Evolutionary conservation across 2,888 invertebrate genomes (phyloP).

Genomic region (Cosmia pyralina): DNA sequence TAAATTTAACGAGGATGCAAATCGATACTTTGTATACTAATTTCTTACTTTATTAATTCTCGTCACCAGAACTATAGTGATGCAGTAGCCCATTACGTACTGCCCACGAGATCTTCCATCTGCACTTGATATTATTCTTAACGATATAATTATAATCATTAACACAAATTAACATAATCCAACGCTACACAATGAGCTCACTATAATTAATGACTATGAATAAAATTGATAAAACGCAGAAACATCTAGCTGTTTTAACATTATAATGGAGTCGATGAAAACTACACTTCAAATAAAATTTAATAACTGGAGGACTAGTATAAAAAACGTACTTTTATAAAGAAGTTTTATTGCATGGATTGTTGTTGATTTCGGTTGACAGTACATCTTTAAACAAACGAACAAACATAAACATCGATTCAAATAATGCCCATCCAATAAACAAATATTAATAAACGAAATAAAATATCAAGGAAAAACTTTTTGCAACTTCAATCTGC

Average conservation of each 20-base stretch:
- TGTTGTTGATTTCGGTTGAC: background rate
- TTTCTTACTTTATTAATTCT: no score
- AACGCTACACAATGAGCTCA: slow-evolving; percentile 9
- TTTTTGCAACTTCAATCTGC: slow-evolving; percentile 75
- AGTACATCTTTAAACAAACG: background rate
- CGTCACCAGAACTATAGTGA: background rate
- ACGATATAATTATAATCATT: slow-evolving; percentile 11
- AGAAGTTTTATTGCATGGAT: no score
- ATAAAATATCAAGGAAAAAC: slow-evolving; percentile 71
- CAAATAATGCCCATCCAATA: slow-evolving; percentile 32
- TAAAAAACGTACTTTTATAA: background rate
- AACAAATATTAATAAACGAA: slow-evolving; percentile 69
- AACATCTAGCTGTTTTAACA: slow-evolving; percentile 13
- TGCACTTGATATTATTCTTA: background rate
- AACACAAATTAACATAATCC: slow-evolving; percentile 28
- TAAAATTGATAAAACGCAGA: slow-evolving; percentile 26
- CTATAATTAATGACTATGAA: slow-evolving; percentile 8
- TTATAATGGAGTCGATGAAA: slow-evolving; percentile 36
- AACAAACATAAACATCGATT: slow-evolving; percentile 12
- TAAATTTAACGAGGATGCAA: no score
- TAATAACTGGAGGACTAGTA: background rate
- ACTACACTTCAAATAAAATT: background rate
- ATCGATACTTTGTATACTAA: no score
- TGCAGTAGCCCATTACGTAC: background rate
- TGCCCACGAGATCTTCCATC: background rate